Evolutionary conservation across 2,888 invertebrate species (phyloP).

Genomic region (Parelbella ahira): DNA sequence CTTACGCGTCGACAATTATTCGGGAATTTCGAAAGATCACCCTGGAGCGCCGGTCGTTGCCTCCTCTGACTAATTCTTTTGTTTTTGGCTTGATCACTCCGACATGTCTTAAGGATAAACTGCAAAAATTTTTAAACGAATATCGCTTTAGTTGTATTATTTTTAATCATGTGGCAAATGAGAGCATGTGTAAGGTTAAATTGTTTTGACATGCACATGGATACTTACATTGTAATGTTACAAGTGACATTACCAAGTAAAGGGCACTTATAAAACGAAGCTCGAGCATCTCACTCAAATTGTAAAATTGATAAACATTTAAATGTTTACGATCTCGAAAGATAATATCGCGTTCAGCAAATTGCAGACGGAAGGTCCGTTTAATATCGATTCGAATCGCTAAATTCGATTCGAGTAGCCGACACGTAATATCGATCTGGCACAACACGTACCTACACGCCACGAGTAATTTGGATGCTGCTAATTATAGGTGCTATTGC

Average conservation of each 20-base stretch:
- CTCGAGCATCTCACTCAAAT: too few species aligned
- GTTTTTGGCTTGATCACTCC: conserved; percentile 46
- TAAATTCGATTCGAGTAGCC: conserved; percentile 52
- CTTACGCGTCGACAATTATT: conserved; percentile 76
- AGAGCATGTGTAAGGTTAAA: too few species aligned
- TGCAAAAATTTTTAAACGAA: conserved; percentile 15
- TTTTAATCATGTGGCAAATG: too few species aligned
- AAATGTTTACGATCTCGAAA: conserved; percentile 22
- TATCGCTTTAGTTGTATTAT: conserved; percentile 7
- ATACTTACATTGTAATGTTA: too few species aligned
- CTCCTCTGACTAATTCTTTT: conserved; percentile 70
- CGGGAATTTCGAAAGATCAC: conserved; percentile 78
- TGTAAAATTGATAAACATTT: too few species aligned
- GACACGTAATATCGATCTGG: conserved; percentile 65
- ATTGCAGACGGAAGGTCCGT: conserved; percentile 44
- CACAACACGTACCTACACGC: conserved; percentile 60
- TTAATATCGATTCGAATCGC: conserved; percentile 47
- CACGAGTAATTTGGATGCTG: conserved; percentile 74
- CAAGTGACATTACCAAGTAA: too few species aligned
- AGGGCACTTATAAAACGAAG: too few species aligned
- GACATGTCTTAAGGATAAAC: conserved; percentile 25
- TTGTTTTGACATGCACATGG: too few species aligned
- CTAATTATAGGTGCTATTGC: conserved; percentile 81
- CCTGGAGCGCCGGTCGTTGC: conserved; percentile 71
- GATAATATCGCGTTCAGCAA: conserved; percentile 40